These are phyloP conservation scores for Pontoporia blainvillei DNA, from an alignment of 2,113 vertebrate species.

Conservation along the genomic window DNA sequence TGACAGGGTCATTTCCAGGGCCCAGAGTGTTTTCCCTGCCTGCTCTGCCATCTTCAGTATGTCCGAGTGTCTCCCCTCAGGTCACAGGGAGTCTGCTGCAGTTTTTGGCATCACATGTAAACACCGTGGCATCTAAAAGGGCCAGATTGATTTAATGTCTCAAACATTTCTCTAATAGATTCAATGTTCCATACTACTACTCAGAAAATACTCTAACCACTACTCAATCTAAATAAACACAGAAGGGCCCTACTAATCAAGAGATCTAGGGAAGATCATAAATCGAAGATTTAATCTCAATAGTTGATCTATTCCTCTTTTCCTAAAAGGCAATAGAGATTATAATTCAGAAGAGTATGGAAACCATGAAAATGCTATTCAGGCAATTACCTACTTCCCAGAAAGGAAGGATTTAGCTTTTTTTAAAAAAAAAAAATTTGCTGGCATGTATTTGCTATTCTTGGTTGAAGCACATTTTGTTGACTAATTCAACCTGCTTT, in stretches of 20 bases:
- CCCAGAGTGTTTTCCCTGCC: background rate
- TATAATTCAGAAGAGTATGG: background rate
- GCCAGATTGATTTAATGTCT: background rate
- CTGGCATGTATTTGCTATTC: background rate
- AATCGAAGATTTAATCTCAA: background rate
- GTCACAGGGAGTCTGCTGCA: background rate
- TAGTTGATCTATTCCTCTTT: background rate
- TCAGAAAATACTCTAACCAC: background rate
- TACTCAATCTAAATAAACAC: background rate
- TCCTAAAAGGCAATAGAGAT: background rate
- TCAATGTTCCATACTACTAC: background rate
- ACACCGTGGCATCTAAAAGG: background rate
- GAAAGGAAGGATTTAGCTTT: background rate
- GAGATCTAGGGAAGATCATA: background rate
- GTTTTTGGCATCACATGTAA: background rate
- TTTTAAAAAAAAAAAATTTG: background rate
- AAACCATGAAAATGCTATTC: background rate
- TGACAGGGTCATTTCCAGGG: background rate
- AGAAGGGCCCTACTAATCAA: background rate
- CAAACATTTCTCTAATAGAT: background rate
- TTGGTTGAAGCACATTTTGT: constrained; percentile 16
- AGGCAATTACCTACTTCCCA: background rate
- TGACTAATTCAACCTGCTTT: background rate
- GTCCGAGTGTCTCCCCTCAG: background rate
- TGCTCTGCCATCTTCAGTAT: background rate